These are phyloP conservation scores for Triplophysa tibetana DNA, from an alignment of 2,113 vertebrate genomes.

Conservation along the genomic window DNA sequence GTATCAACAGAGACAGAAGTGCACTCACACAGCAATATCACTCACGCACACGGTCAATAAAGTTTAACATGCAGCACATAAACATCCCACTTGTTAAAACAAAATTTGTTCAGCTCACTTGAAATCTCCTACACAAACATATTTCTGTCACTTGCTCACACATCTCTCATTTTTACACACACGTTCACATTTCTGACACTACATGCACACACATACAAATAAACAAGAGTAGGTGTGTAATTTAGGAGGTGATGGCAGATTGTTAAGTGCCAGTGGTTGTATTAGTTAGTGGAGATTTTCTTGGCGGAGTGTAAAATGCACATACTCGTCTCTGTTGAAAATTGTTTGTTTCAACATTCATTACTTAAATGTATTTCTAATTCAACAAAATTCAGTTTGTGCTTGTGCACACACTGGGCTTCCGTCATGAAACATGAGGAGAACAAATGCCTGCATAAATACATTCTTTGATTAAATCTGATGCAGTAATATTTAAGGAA, in stretches of 20 bases:
- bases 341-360: no score
- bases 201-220: conserved; percentile 50
- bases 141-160: conserved; percentile 28
- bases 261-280: conserved; percentile 56
- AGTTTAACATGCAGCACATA: conserved; percentile 37
- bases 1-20: conserved; percentile 51
- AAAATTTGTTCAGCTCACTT: conserved; percentile 35
- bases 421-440: neutral
- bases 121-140: neutral
- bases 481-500: neutral
- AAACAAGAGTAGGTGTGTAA: conserved; percentile 64
- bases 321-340: neutral
- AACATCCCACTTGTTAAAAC: conserved; percentile 29
- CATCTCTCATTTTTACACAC: neutral
- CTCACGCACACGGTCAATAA: conserved; percentile 41
- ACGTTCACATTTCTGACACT: neutral
- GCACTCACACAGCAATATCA: neutral
- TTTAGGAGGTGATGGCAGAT: conserved; percentile 65
- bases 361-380: neutral
- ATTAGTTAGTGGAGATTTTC: conserved; percentile 30
- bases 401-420: neutral
- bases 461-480: neutral
- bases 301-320: neutral
- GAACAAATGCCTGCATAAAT: neutral
- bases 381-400: neutral